These are phyloP conservation scores for Agelas oroides DNA, from an alignment of 37 sponge, comb jelly and placozoan species.

Conservation along the genomic window DNA sequence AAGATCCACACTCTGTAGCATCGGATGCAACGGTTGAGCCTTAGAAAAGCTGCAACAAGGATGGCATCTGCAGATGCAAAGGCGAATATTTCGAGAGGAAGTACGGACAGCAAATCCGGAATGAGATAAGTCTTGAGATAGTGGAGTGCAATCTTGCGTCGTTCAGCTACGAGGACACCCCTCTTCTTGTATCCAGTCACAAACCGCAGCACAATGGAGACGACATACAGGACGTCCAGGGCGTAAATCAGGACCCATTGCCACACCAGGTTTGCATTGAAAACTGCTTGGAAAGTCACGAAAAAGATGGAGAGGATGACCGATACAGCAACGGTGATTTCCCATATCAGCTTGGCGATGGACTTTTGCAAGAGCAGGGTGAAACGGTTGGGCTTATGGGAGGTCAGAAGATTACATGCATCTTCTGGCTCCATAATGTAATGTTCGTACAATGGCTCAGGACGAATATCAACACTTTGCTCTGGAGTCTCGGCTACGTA, in stretches of 20 bases:
- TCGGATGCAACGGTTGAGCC: slow-evolving; percentile 62
- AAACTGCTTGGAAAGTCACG: slow-evolving; percentile 43
- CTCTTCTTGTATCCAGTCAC: slow-evolving; percentile 33
- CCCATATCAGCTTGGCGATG: slow-evolving; percentile 24
- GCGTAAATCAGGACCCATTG: slow-evolving; percentile 37
- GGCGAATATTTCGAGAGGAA: slow-evolving; percentile 65
- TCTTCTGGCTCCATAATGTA: too few species aligned
- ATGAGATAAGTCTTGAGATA: slow-evolving; percentile 44
- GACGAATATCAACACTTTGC: too few species aligned
- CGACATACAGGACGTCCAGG: slow-evolving; percentile 34
- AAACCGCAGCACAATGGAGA: slow-evolving; percentile 26
- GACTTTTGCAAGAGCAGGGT: too few species aligned
- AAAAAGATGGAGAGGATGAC: slow-evolving; percentile 26
- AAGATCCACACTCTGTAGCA: slow-evolving; percentile 45
- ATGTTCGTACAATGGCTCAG: too few species aligned
- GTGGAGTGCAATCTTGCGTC: slow-evolving; percentile 32
- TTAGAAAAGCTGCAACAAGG: slow-evolving; percentile 28
- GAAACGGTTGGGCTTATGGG: too few species aligned
- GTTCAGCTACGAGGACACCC: slow-evolving; percentile 38
- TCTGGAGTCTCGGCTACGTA: too few species aligned
- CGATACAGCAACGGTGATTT: neutral
- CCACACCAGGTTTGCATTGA: slow-evolving; percentile 49
- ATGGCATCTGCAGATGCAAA: slow-evolving; percentile 4
- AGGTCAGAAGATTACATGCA: too few species aligned
- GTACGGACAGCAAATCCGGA: slow-evolving; percentile 38